Base-by-base conservation (phyloP, 2,113 vertebrate genomes). In the Cyanoramphus novaezelandiae region DNA sequence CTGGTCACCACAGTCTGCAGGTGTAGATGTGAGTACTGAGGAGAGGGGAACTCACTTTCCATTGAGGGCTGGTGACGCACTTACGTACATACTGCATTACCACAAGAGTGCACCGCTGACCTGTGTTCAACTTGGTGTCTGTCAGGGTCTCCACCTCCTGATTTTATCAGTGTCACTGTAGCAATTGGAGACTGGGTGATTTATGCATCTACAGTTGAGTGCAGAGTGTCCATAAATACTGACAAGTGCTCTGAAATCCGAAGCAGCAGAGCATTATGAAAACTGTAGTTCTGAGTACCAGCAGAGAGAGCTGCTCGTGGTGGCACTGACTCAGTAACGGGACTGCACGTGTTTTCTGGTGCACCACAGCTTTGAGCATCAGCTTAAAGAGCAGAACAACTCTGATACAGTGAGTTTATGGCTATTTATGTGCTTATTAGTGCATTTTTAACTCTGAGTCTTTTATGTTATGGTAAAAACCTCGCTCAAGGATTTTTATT, bases 321-420 rank as follows among this genome's bases (percentile, higher is more conserved):
- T 12, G 1, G 33, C 75, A 13, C 57, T 49, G 47, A 6, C 15
- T 46, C 1, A 0, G 9, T n/a, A 18, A 5, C 0, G 0, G 57
- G 46, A n/a, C 31, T 59, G 43, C 67, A 2, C 0, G 0, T 41
- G 15, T 43, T 68, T 41, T 67, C 31, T 57, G 43, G 11, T 57
- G 79, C 60, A 59, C 67, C 28, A 1, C n/a, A 6, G 13, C 25
- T 77, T 52, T 50, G 46, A 14, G 17, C 3, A 4, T 19, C 1
- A 47, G 7, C 20, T 49, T 83, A 27, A 77, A 63, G 62, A 84
- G 53, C 43, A 76, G 50, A 33, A 41, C 1, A 43, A 5, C 75
- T 69, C 35, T 44, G 49, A 17, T 60, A 28, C 3, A 64, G 2
- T 43, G 35, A 77, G 49, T 53, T 60, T 88, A 21, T 0, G 21